These are phyloP conservation scores for Ametastegia equiseti DNA, from an alignment of 2,888 invertebrate species.

Conservation along the genomic window DNA sequence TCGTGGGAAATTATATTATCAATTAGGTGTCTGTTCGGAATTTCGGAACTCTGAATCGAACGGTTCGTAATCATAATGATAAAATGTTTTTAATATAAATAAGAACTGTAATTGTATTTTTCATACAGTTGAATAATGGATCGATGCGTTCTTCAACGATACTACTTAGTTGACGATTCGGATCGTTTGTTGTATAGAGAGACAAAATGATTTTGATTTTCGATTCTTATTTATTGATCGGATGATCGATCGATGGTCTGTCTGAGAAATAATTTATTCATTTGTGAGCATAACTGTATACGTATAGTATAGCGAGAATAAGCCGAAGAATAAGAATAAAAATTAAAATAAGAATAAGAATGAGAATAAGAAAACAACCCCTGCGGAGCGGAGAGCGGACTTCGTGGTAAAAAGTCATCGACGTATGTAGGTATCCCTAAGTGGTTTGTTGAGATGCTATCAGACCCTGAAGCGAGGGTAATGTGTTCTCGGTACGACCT, in stretches of 20 bases:
- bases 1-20: too few species aligned
- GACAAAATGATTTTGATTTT: neutral
- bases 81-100: too few species aligned
- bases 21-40: too few species aligned
- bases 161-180: too few species aligned
- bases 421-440: conserved; percentile 46
- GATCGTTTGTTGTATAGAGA: neutral
- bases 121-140: too few species aligned
- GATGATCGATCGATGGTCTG: conserved; percentile 1
- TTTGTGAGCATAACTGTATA: neutral
- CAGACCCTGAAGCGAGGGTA: conserved; percentile 46
- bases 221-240: conserved; percentile 6
- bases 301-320: too few species aligned
- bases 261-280: conserved; percentile 24
- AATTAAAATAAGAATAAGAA: neutral
- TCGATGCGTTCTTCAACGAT: too few species aligned
- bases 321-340: too few species aligned
- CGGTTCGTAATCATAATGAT: too few species aligned
- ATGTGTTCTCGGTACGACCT: conserved; percentile 43
- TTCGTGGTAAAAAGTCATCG: conserved; percentile 25
- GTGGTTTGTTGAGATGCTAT: conserved; percentile 48
- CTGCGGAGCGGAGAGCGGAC: conserved; percentile 21
- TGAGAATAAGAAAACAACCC: conserved; percentile 37
- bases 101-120: too few species aligned
- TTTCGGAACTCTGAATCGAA: too few species aligned